These are phyloP conservation scores for Ctenoplectra terminalis DNA, from an alignment of 1,140 invertebrate species.

Conservation along the genomic window DNA sequence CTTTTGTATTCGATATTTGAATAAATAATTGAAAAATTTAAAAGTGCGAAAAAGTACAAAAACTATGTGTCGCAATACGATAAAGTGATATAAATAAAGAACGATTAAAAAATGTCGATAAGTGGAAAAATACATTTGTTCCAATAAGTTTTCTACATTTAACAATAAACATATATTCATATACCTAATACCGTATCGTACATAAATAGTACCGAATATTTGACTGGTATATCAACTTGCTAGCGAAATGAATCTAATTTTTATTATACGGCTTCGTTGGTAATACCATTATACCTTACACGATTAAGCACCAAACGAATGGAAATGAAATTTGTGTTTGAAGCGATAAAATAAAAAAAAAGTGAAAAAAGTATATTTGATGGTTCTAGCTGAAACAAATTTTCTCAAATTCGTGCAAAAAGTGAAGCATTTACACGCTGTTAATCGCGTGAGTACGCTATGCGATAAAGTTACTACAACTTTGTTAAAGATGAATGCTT, in stretches of 20 bases:
- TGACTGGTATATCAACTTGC: neutral
- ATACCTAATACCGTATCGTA: neutral
- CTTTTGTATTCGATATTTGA: no score
- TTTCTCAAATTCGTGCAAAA: neutral
- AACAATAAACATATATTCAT: no score
- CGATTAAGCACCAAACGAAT: neutral
- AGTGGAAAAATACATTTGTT: neutral
- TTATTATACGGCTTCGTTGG: conserved; percentile 17
- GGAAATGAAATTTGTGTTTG: neutral
- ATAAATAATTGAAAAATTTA: no score
- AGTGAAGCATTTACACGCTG: neutral
- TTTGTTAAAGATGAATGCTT: conserved; percentile 21
- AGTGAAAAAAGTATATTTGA: no score
- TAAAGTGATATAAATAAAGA: neutral
- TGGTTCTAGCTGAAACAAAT: neutral
- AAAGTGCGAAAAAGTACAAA: no score
- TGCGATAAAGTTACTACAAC: conserved; percentile 34
- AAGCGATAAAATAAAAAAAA: neutral
- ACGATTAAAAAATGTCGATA: neutral
- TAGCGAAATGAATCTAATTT: conserved; percentile 20
- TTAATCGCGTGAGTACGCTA: conserved; percentile 27
- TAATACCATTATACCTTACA: conserved; percentile 22
- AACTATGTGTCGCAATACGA: neutral
- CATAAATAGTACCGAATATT: neutral
- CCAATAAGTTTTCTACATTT: neutral